A percentile compares a stretch with the other conserved stretches of the same genome.
Evolutionary conservation across 1,140 invertebrate species (phyloP).

Genomic region (Trissolcus basalis): DNA sequence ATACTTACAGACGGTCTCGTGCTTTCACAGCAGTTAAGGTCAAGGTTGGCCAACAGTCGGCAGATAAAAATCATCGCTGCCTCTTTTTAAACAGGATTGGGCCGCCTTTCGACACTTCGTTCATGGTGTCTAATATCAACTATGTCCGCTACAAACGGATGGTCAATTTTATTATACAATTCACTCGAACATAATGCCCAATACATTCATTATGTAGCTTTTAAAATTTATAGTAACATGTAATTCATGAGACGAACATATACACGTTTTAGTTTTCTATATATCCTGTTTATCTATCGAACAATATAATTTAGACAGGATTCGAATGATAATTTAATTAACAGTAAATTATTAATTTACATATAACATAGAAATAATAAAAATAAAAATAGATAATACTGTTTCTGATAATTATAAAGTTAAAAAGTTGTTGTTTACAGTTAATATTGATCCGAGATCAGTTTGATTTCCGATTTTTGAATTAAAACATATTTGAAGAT

Average conservation of each 20-base stretch:
- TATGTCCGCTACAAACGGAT: conserved; percentile 19
- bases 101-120: conserved; percentile 55
- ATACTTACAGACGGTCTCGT: conserved; percentile 51
- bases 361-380: too few species aligned
- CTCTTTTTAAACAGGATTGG: conserved; percentile 39
- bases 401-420: too few species aligned
- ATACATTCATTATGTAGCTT: background rate
- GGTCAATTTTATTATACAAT: conserved; percentile 25
- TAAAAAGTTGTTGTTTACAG: too few species aligned
- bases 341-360: too few species aligned
- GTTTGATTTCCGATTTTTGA: too few species aligned
- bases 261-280: background rate
- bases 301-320: too few species aligned
- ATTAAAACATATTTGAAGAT: too few species aligned
- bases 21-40: conserved; percentile 64
- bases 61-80: conserved; percentile 56
- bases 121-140: conserved; percentile 32
- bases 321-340: background rate
- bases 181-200: background rate
- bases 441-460: too few species aligned
- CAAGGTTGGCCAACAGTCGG: conserved; percentile 61
- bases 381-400: too few species aligned
- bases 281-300: too few species aligned
- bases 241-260: background rate
- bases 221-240: background rate